Evolutionary conservation across 1,140 invertebrate species (phyloP), one percentile per base, ranked within the genome.

Genomic region (Drosophila sulfurigaster): DNA sequence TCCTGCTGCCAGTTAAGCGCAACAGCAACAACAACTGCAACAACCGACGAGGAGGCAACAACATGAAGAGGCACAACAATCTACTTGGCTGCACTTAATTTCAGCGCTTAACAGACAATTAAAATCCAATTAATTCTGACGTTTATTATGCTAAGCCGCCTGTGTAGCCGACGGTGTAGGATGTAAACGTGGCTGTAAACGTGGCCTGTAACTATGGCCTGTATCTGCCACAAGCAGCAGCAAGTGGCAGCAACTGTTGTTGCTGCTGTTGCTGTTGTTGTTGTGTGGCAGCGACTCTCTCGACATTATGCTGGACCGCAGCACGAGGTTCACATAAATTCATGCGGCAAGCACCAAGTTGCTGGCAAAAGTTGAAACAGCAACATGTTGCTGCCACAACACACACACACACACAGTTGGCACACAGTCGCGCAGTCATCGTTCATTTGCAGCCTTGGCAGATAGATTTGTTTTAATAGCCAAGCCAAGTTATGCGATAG

Each of bases 61-160:
- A 59, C 20, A 20, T 20, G 52, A 35, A 46, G 54, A 20, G 4
- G n/a, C 16, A 49, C 54, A 75, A 67, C 78, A 74, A 79, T 86
- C 82, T 86, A 77, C 69, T 88, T 89, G 85, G 78, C 85, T 88
- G 83, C 83, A 88, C 83, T 88, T 88, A 88, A 88, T 88, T 88
- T 89, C 83, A 89, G 85, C 83, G 85, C 85, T 88, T 89, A 88
- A 88, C 83, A 88, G 83, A 88, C 83, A 88, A 88, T 88, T 88
- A 88, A 88, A 88, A 88, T 88, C 85, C 85, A 88, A 88, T 88
- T 88, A 88, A 88, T 88, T 88, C 85, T 88, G 85, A 88, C 85
- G 85, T 88, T 89, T 88, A 89, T 88, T 88, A 89, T 88, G 81
- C 78, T 88, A 89, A 88, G 85, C 85, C 85, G 81, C 80, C 81